phyloP scores from a whole-genome alignment of 2,888 invertebrate genomes.

The Mantis religiosa region DNA sequence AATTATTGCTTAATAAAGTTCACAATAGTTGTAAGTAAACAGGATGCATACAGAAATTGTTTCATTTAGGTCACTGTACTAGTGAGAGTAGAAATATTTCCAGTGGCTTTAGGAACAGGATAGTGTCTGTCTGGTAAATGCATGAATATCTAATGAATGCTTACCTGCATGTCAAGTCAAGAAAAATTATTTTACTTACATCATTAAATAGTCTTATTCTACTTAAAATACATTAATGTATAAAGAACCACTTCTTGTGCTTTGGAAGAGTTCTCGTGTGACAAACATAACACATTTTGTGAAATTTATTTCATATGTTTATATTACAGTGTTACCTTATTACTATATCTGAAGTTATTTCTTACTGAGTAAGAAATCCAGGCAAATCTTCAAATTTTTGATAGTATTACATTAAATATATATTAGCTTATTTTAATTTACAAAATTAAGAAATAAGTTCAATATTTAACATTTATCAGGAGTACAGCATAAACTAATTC shows the following conservation, averaged over 20 bases:
- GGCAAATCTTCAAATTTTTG: not conserved
- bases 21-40: not conserved
- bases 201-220: not conserved
- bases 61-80: no score
- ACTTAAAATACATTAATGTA: not conserved
- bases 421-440: not conserved
- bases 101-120: not conserved
- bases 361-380: not conserved
- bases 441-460: not conserved
- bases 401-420: not conserved
- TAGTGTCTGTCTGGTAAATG: not conserved
- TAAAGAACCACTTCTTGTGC: not conserved
- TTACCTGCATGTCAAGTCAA: not conserved
- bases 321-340: not conserved
- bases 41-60: no score
- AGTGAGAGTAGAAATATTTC: no score
- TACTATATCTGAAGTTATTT: not conserved
- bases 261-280: not conserved
- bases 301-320: not conserved
- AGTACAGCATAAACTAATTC: not conserved
- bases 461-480: not conserved
- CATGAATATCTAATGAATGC: not conserved
- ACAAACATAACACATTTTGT: not conserved
- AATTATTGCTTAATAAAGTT: not conserved
- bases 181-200: not conserved